Base-by-base conservation (phyloP, 2,113 vertebrate species). In the Elephantulus edwardii region DNA sequence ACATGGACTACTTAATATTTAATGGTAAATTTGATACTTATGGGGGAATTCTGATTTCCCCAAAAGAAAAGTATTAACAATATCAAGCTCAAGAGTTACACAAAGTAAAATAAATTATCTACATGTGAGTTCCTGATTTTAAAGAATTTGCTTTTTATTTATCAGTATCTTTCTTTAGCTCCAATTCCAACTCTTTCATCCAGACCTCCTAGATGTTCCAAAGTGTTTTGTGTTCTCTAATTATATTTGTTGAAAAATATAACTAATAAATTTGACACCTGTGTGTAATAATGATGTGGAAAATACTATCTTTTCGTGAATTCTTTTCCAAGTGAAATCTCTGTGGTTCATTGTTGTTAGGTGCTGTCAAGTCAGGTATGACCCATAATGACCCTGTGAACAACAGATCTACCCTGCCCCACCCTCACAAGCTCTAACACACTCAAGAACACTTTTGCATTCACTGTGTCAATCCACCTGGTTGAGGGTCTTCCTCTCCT, bases 221-320 rank as follows among this genome's bases (percentile, higher is more conserved):
- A 28, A 78, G 38, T 20, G 62, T 28, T 72, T 22, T 26, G 19
- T 19, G 33, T 38, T 66, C 33, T 71, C 33, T 24, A 78, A 72
- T 77, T 76, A 38, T 33, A 76, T 68, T 81, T 70, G 46, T 66
- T 87, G 42, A 87, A 87, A 66, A 46, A 9, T 14, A 78, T 84
- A 68, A 42, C 83, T 50, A 33, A 3, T 66, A 68, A 66, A 89
- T 95, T 86, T 38, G 75, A 88, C 38, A 79, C 44, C 35, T 88
- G 48, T 83, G 33, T 80, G 30, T 82, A 62, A 87, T 33, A 60
- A 30, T 68, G 11, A 87, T 66, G 48, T 81, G 28, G 42, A 81
- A 81, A 89, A 83, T 82, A 13, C 33, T 81, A 9, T 64, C 56
- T 77, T 85, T 82, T 83, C n/a, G 52, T 26, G 70, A 40, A 52